Evolutionary conservation across 2,797 vertebrate genomes (phyloP).

Genomic region (Acipenser transmontanus): DNA sequence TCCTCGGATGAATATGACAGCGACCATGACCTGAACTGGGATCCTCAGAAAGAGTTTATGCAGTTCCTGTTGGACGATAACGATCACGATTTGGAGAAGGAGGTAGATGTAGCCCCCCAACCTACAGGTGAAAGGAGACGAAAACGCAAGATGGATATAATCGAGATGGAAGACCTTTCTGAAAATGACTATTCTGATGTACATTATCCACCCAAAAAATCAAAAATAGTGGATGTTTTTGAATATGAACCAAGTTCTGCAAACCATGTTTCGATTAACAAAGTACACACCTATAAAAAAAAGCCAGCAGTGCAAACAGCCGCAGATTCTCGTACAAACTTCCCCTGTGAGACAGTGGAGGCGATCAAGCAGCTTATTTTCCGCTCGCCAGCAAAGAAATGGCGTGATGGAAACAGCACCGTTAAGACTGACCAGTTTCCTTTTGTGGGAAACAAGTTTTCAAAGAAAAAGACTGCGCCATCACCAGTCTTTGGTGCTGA

Average conservation of each 20-base stretch:
- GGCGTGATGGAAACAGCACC: constrained; percentile 70
- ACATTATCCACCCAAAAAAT: constrained; percentile 58
- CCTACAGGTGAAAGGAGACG: constrained; percentile 59
- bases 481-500: constrained; percentile 67
- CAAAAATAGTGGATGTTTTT: constrained; percentile 56
- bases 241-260: constrained; percentile 65
- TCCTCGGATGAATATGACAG: constrained; percentile 70
- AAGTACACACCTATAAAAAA: constrained; percentile 67
- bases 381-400: constrained; percentile 56
- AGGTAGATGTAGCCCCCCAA: constrained; percentile 37
- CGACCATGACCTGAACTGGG: constrained; percentile 67
- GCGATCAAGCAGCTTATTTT: constrained; percentile 69
- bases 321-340: constrained; percentile 58
- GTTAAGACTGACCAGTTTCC: constrained; percentile 56
- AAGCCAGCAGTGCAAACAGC: constrained; percentile 67
- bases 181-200: constrained; percentile 70
- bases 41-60: constrained; percentile 80
- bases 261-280: constrained; percentile 53
- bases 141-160: constrained; percentile 73
- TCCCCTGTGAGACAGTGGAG: constrained; percentile 54
- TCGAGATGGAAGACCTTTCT: constrained; percentile 63
- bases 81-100: constrained; percentile 63
- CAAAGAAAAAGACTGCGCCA: constrained; percentile 69
- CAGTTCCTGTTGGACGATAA: constrained; percentile 63
- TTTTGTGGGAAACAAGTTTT: constrained; percentile 68